A percentile compares a stretch with the other conserved stretches of the same genome.
Conservation (phyloP, 2,797 vertebrate species). For the Podarcis lilfordi region DNA sequence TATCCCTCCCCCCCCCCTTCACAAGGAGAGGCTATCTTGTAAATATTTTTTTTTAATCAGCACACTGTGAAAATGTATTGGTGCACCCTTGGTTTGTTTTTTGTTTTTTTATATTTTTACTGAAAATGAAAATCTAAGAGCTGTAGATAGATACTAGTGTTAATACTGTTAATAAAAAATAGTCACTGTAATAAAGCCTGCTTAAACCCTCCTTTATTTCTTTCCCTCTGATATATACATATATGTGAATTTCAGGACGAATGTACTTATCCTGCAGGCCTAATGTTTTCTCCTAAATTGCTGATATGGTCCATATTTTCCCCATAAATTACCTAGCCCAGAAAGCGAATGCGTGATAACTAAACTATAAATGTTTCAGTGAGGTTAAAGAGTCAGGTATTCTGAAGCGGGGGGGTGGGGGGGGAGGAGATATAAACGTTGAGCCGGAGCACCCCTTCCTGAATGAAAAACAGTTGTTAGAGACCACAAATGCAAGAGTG, state of each 20-base stretch:
- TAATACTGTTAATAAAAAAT: conserved; percentile 80
- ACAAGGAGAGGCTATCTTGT: conserved; percentile 83
- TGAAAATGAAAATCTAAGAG: conserved; percentile 72
- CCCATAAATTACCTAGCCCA: conserved; percentile 42
- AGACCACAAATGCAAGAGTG: conserved; percentile 36
- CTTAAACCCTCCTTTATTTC: conserved; percentile 70
- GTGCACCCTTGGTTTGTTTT: conserved; percentile 72
- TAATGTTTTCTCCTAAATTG: conserved; percentile 50
- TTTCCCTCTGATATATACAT: conserved; percentile 49
- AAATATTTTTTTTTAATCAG: conserved; percentile 79
- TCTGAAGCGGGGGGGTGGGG: conserved; percentile 41
- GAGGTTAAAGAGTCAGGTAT: conserved; percentile 62
- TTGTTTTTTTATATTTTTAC: conserved; percentile 79
- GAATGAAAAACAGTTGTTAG: conserved; percentile 67
- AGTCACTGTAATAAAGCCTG: conserved; percentile 77
- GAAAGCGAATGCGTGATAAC: conserved; percentile 48
- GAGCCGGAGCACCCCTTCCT: conserved; percentile 23
- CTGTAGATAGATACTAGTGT: conserved; percentile 77
- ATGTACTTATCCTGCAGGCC: conserved; percentile 41
- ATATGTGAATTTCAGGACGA: conserved; percentile 32
- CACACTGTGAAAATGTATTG: conserved; percentile 85
- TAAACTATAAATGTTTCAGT: conserved; percentile 59
- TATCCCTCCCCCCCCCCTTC: conserved; percentile 61
- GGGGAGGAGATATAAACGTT: conserved; percentile 20
- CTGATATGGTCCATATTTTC: conserved; percentile 26